Conservation (phyloP, 64 coral and sea anemone species). For the Porites lutea region DNA sequence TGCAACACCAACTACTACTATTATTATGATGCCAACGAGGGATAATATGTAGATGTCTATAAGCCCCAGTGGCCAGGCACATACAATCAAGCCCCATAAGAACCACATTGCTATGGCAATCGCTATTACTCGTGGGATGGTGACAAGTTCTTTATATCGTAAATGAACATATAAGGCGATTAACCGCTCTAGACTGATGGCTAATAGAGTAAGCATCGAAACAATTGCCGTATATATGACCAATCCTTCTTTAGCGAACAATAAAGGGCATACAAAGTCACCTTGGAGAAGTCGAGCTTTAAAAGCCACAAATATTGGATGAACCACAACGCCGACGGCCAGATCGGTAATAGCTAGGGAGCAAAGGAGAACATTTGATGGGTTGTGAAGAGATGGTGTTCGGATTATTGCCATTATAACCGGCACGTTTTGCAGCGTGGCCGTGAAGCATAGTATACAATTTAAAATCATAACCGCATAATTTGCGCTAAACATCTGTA, state of each 20-base stretch:
- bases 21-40: not conserved
- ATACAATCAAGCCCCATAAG: not conserved
- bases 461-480: not conserved
- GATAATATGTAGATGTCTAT: not conserved
- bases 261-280: not conserved
- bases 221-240: slow-evolving; percentile 5
- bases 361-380: slow-evolving; percentile 63
- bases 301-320: slow-evolving; percentile 59
- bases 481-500: not conserved
- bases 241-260: not conserved
- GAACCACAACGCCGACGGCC: slow-evolving; percentile 42
- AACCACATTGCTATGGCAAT: not conserved
- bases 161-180: slow-evolving; percentile 6
- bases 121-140: not conserved
- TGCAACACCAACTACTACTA: not conserved
- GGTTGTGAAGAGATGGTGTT: slow-evolving; percentile 53
- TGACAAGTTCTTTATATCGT: not conserved
- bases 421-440: slow-evolving; percentile 35
- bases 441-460: slow-evolving; percentile 35
- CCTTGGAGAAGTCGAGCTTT: slow-evolving; percentile 8
- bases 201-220: slow-evolving; percentile 3
- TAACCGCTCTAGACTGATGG: slow-evolving; percentile 1
- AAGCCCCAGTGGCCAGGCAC: not conserved
- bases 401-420: slow-evolving; percentile 51
- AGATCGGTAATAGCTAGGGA: slow-evolving; percentile 66